A percentile compares a stretch with the other conserved stretches of the same genome.
These are phyloP conservation scores for Echinops telfairi DNA, from an alignment of 2,113 vertebrate species.

Conservation along the genomic window DNA sequence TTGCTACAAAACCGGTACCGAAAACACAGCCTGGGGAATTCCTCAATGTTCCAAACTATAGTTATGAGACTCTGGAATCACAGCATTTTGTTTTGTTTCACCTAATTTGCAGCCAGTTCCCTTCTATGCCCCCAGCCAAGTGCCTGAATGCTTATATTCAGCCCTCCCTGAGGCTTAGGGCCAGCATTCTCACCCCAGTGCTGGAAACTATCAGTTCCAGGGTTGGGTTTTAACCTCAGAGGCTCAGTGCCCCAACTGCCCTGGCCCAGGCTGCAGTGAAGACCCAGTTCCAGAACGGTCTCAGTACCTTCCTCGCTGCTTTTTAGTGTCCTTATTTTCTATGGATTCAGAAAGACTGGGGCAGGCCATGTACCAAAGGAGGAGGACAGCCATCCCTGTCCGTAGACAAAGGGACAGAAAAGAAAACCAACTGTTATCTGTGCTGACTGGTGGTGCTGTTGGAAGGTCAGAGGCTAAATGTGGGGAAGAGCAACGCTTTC, in stretches of 20 bases:
- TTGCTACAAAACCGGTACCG: not conserved
- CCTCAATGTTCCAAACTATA: not conserved
- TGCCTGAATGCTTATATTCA: not conserved
- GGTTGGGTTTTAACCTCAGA: not conserved
- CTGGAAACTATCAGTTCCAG: too few species aligned
- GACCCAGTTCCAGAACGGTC: not conserved
- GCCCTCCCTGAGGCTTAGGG: not conserved
- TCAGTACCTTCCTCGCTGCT: not conserved
- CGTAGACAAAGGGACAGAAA: not conserved
- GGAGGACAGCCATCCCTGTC: not conserved
- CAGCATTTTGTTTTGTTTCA: not conserved
- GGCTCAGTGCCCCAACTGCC: too few species aligned
- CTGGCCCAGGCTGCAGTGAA: too few species aligned
- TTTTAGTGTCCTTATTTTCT: not conserved
- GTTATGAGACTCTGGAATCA: not conserved
- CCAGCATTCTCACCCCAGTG: not conserved
- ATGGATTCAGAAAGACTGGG: not conserved
- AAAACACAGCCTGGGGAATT: not conserved
- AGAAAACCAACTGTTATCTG: not conserved
- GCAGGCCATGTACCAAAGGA: not conserved
- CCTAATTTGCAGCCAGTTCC: too few species aligned
- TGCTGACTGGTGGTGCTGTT: fast-evolving
- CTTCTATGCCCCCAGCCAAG: fast-evolving
- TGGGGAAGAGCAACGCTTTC: not conserved
- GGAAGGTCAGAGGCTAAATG: not conserved